These are phyloP conservation scores for Nothobranchius kuhntae DNA, from an alignment of 2,113 vertebrate species.

Conservation along the genomic window DNA sequence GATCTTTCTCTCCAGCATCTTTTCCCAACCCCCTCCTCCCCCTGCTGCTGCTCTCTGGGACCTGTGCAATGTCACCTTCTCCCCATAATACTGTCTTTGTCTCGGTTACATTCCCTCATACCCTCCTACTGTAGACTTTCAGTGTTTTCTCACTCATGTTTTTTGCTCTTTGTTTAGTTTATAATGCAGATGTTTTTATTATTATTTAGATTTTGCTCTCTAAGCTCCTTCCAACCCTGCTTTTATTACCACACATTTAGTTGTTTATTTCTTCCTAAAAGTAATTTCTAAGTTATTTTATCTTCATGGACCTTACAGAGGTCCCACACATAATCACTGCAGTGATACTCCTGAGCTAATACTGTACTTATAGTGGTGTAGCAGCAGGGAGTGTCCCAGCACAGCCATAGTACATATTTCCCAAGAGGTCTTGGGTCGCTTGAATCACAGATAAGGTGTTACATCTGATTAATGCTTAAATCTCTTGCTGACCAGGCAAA, in stretches of 20 bases:
- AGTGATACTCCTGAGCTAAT: constrained; percentile 12
- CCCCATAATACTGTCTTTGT: constrained; percentile 9
- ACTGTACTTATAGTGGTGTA: constrained; percentile 23
- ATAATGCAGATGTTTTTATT: no score
- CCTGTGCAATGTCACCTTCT: constrained; percentile 44
- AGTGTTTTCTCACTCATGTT: not conserved
- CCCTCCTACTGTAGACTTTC: not conserved
- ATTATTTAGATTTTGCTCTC: no score
- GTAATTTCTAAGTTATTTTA: constrained; percentile 13
- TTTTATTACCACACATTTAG: no score
- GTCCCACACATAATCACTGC: constrained; percentile 8
- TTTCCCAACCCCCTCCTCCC: constrained; percentile 5
- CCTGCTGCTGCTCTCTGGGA: constrained; percentile 14
- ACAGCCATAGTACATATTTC: constrained; percentile 36
- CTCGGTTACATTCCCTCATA: constrained; percentile 4
- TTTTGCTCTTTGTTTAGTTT: not conserved
- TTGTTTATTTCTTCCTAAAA: constrained; percentile 10
- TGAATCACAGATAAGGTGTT: constrained; percentile 50
- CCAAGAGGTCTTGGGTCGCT: constrained; percentile 33
- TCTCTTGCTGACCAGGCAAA: constrained; percentile 23
- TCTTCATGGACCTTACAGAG: constrained; percentile 1
- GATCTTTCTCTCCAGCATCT: not conserved
- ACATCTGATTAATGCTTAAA: constrained; percentile 48
- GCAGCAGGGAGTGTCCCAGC: constrained; percentile 22
- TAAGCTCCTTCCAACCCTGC: no score